Percentiles rank a stretch among this genome's conserved stretches.
phyloP scores from a whole-genome alignment of 2,113 vertebrate genomes.

The Grammomys dolichurus region DNA sequence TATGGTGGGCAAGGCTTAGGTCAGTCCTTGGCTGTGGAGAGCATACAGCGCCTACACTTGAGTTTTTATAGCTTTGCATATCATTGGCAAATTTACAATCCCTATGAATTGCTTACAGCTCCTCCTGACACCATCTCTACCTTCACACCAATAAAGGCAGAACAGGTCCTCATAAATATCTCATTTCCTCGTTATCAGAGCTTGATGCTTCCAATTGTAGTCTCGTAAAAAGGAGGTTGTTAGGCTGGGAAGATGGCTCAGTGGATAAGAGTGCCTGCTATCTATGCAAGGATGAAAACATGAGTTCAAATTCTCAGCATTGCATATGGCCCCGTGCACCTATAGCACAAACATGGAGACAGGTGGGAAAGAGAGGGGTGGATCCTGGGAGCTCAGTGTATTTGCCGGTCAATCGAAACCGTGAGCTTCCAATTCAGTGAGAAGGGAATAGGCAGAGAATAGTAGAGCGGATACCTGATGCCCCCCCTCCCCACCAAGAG shows the following conservation, averaged over 20 bases:
- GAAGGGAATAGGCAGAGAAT: neutral
- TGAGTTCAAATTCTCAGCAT: neutral
- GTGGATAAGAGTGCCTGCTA: neutral
- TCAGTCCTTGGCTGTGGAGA: neutral
- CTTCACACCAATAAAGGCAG: conserved; percentile 88
- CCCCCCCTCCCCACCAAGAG: too few species aligned
- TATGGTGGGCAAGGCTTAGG: neutral
- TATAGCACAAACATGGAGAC: neutral
- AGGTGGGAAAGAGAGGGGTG: neutral
- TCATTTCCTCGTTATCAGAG: conserved; percentile 87
- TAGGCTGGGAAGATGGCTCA: neutral
- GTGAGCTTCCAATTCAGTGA: neutral
- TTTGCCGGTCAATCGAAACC: neutral
- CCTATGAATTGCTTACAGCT: conserved; percentile 85
- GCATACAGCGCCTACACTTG: neutral
- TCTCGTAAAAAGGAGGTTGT: conserved; percentile 84
- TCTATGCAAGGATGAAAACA: neutral
- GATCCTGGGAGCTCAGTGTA: neutral
- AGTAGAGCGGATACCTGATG: neutral
- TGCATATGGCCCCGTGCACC: neutral
- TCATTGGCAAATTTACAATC: conserved; percentile 85
- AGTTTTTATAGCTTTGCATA: conserved; percentile 42
- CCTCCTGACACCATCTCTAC: conserved; percentile 85
- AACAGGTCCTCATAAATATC: conserved; percentile 88
- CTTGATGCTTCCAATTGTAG: conserved; percentile 86